phyloP scores from a whole-genome alignment of 2,797 vertebrate species.

The Linurgus olivaceus region DNA sequence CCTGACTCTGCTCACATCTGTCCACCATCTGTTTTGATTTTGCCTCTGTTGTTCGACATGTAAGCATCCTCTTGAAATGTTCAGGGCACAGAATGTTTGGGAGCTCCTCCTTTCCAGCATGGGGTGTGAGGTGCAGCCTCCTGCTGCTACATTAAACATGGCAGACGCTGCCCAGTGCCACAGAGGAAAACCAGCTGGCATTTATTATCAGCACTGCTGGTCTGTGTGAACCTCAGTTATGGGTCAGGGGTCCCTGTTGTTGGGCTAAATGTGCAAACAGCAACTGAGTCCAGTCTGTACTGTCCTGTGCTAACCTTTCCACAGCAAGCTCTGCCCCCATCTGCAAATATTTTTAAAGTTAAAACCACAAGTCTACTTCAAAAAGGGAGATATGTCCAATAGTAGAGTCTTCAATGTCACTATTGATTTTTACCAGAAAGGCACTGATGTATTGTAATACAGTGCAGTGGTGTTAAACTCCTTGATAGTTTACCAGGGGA shows the following conservation, averaged over 20 bases:
- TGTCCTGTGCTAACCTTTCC: background rate
- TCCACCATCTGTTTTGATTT: constrained; percentile 24
- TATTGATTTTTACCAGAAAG: background rate
- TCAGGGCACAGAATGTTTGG: background rate
- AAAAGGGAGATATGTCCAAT: background rate
- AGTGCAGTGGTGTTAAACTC: background rate
- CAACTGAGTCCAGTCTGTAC: rapidly evolving
- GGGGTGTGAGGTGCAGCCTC: background rate
- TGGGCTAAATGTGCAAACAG: background rate
- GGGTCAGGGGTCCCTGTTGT: background rate
- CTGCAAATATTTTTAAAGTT: background rate
- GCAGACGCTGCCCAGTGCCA: background rate
- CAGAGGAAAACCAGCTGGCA: background rate
- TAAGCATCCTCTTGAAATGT: background rate
- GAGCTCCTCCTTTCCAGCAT: background rate
- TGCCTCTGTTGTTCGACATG: background rate
- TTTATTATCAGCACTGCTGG: background rate
- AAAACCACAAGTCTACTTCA: background rate
- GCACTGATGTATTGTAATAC: background rate
- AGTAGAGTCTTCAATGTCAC: background rate
- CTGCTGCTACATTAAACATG: background rate
- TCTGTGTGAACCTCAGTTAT: background rate
- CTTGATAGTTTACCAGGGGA: background rate
- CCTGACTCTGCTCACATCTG: background rate
- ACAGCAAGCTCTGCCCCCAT: background rate